Evolutionary conservation across 2,888 invertebrate genomes (phyloP), one percentile per base, ranked within the genome.

Genomic region (Creontiades dilutus): DNA sequence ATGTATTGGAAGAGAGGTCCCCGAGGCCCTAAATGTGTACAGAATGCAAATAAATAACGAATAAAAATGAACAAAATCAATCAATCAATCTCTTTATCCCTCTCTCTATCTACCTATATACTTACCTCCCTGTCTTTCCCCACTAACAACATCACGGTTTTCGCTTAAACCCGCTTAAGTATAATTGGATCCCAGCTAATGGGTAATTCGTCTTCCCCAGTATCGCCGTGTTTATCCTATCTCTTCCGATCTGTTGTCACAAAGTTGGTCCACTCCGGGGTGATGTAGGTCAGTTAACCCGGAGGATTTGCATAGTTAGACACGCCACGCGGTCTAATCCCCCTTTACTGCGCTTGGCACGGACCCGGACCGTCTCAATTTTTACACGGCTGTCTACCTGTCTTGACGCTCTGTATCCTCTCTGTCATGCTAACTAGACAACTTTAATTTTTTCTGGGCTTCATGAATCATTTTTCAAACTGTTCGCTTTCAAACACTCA

Each of bases 211-310:
- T 68, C 68, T 68, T 27, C 68, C 12, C 23, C 0, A 0, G 19
- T 23, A 23, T 23, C 23, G 68, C 68, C 61, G 3, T 68, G 68
- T 68, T 23, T 68, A 68, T 23, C 23, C 68, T 68, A 68, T 68
- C 68, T 19, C 68, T 68, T 68, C 68, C 68, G 68, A 23, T 68
- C 68, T 68, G 68, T 68, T 68, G 68, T 68, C 23, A 23, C 82
- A n/a, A 19, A 82, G 52, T 52, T 48, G 19, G 46, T 47, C 23
- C 81, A 37, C 46, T 52, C n/a, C 80, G 11, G 48, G 23, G 82
- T 82, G 52, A 82, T 82, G 82, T 82, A 82, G 82, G 82, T 82
- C 52, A 82, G 52, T 82, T 48, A 48, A 82, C 48, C 23, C 82
- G 52, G 23, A 27, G 82, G 82, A 82, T 82, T 48, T 82, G 82